Conservation (phyloP, 1,140 invertebrate genomes). For the Drosophila ficusphila region DNA sequence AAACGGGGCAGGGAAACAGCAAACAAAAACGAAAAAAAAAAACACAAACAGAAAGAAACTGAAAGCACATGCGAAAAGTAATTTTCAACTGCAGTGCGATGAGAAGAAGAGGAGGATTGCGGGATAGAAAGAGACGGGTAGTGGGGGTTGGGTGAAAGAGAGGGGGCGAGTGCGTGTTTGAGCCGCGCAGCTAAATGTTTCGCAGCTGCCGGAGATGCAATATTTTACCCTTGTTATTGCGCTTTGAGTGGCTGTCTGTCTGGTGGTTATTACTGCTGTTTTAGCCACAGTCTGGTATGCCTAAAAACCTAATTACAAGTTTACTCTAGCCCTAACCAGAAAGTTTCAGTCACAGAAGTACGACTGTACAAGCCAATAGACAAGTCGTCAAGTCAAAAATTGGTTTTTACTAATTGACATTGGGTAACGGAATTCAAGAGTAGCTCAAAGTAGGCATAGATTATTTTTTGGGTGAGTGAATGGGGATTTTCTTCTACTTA, state of each 20-base stretch:
- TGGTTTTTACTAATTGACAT: neutral
- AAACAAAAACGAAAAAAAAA: neutral
- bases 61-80: neutral
- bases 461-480: no score
- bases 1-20: neutral
- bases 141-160: neutral
- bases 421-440: neutral
- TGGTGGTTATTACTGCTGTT: neutral
- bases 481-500: no score
- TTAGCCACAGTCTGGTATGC: neutral
- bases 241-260: constrained; percentile 1
- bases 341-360: neutral
- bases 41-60: neutral
- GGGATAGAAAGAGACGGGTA: neutral
- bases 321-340: no score
- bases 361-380: no score
- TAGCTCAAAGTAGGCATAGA: neutral
- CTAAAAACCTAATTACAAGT: neutral
- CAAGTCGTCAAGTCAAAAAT: neutral
- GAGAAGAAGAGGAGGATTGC: neutral
- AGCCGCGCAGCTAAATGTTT: neutral
- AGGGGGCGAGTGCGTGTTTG: neutral
- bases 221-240: constrained; percentile 9
- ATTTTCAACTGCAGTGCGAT: constrained; percentile 6
- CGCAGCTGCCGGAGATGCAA: constrained; percentile 6